A percentile compares a stretch with the other conserved stretches of the same genome.
Evolutionary conservation across 2,888 invertebrate genomes (phyloP).

Genomic region (Apomyelois bistriatella): DNA sequence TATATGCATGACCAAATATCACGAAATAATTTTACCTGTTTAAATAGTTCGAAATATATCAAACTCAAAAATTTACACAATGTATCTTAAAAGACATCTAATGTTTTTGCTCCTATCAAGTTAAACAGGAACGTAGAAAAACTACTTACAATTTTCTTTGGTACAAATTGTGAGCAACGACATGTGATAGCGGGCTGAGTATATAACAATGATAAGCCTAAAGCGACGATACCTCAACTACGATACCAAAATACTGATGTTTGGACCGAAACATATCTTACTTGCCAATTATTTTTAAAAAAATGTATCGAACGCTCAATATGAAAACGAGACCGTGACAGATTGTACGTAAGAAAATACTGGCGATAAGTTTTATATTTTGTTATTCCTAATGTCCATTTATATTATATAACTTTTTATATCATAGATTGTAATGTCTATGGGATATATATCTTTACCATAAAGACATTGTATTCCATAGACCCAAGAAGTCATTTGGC

Average conservation of each 20-base stretch:
- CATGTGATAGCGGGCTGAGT: slow-evolving; percentile 49
- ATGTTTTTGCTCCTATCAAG: background rate
- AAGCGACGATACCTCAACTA: slow-evolving; percentile 48
- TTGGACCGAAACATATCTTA: slow-evolving; percentile 37
- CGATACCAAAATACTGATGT: slow-evolving; percentile 53
- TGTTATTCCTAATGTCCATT: too few relatives aligned
- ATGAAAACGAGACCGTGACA: background rate
- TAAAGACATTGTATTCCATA: too few relatives aligned
- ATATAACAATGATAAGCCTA: slow-evolving; percentile 40
- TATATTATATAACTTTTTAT: too few relatives aligned
- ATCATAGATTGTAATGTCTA: too few relatives aligned
- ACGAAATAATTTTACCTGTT: background rate
- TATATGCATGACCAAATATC: background rate
- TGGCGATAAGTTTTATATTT: too few relatives aligned
- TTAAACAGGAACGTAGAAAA: slow-evolving; percentile 40
- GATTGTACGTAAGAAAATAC: too few relatives aligned
- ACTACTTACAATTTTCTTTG: slow-evolving; percentile 61
- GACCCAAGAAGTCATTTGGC: too few relatives aligned
- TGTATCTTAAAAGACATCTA: background rate
- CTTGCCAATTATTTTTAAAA: slow-evolving; percentile 32
- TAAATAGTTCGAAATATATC: background rate
- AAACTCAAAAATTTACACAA: background rate
- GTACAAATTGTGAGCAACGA: slow-evolving; percentile 77
- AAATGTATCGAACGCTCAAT: background rate
- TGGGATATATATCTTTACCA: too few relatives aligned